Base-by-base conservation (phyloP, 2,797 vertebrate genomes). In the Chelmon rostratus region DNA sequence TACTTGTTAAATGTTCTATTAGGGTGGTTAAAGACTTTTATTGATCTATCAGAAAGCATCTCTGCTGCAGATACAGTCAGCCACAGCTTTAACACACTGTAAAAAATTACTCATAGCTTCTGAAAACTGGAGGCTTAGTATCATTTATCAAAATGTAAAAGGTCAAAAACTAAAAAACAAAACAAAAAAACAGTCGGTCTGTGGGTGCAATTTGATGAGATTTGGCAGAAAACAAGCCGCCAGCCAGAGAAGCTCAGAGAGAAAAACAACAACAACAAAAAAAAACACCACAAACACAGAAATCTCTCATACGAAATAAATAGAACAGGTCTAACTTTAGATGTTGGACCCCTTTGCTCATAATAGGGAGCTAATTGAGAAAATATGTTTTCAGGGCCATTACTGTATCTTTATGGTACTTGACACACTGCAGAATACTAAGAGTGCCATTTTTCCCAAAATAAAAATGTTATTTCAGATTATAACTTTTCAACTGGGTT, bases 1-100 rank as follows among this genome's bases (percentile, higher is more conserved):
- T 74, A 71, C 68, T 33, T 81, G 64, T 63, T 8, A 6, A 42
- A 53, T 61, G 77, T 73, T 49, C 58, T 52, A 73, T 83, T 38
- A 63, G 18, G n/a, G n/a, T 31, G 25, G 15, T 74, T 71, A 28
- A 25, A 54, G 18, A 50, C 23, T 52, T 71, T 66, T 37, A 68
- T 44, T 33, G 31, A 73, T 54, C 18, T 16, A 52, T 65, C 15
- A 63, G 15, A n/a, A 37, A 56, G 23, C 13, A 33, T 44, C 49
- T 63, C 11, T 56, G 38, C 44, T 50, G 69, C 38, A 42, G 19
- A 46, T 47, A 35, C 9, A 49, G 5, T 12, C 57, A 49, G 6
- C 15, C 19, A 35, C 4, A 21, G 31, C 31, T 38, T 13, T 28
- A 38, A 23, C 5, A 7, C 1, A 56, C 52, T 16, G 52, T 44